Base-by-base conservation (phyloP, 1,140 invertebrate species). In the Drosophila littoralis region DNA sequence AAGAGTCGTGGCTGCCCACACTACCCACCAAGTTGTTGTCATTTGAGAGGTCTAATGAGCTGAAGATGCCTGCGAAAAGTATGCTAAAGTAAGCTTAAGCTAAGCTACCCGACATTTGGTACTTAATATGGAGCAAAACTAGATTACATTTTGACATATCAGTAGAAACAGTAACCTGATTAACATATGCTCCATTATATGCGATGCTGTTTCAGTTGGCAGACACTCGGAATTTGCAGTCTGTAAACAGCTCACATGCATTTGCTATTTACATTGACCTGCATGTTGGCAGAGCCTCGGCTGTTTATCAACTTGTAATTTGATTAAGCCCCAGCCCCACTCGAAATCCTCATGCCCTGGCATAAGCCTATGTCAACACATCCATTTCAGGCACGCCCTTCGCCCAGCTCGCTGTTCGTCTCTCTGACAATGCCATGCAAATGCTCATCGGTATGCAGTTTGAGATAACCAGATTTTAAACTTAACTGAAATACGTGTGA, bases 231-330 rank as follows among this genome's bases (percentile, higher is more conserved):
- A 42, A 57, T 63, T 50, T 63, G 35, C 7, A 63, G 35, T 50
- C 43, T 77, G 50, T 63, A 73, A 81, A 43, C 73, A 81, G 68
- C 58, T 81, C 79, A 77, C 74, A 81, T 77, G 79, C 59, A 81
- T 74, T 81, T 76, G 66, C 80, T 84, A 65, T 83, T 84, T 83
- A 64, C 80, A 84, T 70, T 84, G 80, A 83, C 80, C 80, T 83
- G 79, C 77, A 65, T 80, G 77, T 65, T 69, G 65, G 64, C 65
- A 60, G 32, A 73, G 64, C 58, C 54, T 69, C 22, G 50, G 38
- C 67, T 69, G 68, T 81, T 74, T 74, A 74, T 74, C 71, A 69
- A 68, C 71, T 48, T 74, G 71, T 84, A 84, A 82, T 82, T 82
- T 82, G 81, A 82, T 83, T 70, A 82, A 83, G 57, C 72, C 52